Base-by-base conservation (phyloP, 2,888 invertebrate species). In the Drosophila acutilabella region DNA sequence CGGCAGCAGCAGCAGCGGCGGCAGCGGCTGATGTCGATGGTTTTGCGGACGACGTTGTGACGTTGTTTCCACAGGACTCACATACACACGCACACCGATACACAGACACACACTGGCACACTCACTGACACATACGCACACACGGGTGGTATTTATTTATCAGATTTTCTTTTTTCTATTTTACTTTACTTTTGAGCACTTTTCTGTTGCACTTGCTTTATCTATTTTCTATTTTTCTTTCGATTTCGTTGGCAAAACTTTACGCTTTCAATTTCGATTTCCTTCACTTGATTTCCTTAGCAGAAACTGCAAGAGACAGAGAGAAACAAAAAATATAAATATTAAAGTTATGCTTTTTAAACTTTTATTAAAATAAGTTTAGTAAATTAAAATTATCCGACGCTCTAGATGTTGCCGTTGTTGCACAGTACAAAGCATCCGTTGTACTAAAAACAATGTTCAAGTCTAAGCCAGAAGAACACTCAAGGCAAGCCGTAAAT, bases 1-100 rank as follows among this genome's bases (percentile, higher is more conserved):
- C 33, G 20, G 59, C 26, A n/a, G 53, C 36, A 36, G 36, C 36
- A 36, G 48, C 30, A 70, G 89, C 88, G 78, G 89, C 91, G 82
- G 86, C 88, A 75, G 89, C 86, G 79, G 84, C 78, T 74, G 89
- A 80, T 74, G 89, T 88, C 56, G 89, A 80, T 80, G 84, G 81
- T 77, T 87, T 90, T 74, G 85, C 74, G 75, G 89, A 89, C 82
- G 89, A 87, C 78, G 89, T 80, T 75, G 85, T 89, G 84, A 76
- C 74, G 76, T 61, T 74, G 74, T 64, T 64, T 86, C 78, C 54
- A 50, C 48, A 41, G 33, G 30, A 38, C 51, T 14, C 53, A 47
- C 71, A 41, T 42, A 40, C 52, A 42, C 56, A 44, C 40, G 4
- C 70, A 30, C 71, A 44, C 56, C 50, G 8, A 30, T 62, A 41